These are phyloP conservation scores for Parnassius orleans DNA, from an alignment of 2,888 invertebrate species.

Conservation along the genomic window DNA sequence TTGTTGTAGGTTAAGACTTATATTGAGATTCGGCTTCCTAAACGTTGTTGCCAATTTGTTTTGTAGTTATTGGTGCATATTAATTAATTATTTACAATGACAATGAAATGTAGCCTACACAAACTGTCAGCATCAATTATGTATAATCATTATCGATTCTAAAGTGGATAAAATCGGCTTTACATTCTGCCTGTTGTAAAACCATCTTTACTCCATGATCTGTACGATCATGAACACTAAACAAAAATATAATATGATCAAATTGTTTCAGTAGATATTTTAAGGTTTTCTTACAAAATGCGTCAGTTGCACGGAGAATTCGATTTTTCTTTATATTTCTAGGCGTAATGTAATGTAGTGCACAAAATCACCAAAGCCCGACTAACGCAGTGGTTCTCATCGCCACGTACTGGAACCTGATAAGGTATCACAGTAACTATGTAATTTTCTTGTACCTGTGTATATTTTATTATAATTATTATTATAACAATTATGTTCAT, in stretches of 20 bases:
- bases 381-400: slow-evolving; percentile 30
- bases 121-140: slow-evolving; percentile 31
- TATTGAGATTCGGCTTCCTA: slow-evolving; percentile 59
- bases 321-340: slow-evolving; percentile 55
- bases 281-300: slow-evolving; percentile 31
- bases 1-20: slow-evolving; percentile 62
- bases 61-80: slow-evolving; percentile 14
- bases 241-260: too few relatives aligned
- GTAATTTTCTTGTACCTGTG: slow-evolving; percentile 45
- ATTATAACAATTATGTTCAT: slow-evolving; percentile 57
- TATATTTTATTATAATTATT: slow-evolving; percentile 32
- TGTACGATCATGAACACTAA: too few relatives aligned
- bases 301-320: slow-evolving; percentile 53
- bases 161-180: too few relatives aligned
- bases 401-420: slow-evolving; percentile 15
- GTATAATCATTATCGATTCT: too few relatives aligned
- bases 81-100: slow-evolving; percentile 19
- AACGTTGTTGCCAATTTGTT: slow-evolving; percentile 48
- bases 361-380: slow-evolving; percentile 53
- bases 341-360: slow-evolving; percentile 61
- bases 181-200: too few relatives aligned
- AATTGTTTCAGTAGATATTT: slow-evolving; percentile 17
- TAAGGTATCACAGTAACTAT: slow-evolving; percentile 31
- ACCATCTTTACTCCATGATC: too few relatives aligned
- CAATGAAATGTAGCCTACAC: slow-evolving; percentile 14